These are phyloP conservation scores for Drosophila anomalipes DNA, from an alignment of 2,888 invertebrate species.

Conservation along the genomic window DNA sequence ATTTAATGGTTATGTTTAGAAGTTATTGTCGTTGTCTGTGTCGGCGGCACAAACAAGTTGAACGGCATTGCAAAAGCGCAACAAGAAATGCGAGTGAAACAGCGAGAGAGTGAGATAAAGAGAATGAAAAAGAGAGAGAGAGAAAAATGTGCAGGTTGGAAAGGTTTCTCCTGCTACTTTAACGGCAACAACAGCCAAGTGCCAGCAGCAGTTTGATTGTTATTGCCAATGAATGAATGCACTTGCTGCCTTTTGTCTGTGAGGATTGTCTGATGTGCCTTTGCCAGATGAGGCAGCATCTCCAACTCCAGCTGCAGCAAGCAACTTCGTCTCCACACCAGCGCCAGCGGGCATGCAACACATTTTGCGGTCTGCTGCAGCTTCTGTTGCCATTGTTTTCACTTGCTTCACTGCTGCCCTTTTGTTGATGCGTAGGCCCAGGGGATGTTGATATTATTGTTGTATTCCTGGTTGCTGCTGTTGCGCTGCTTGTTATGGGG, in stretches of 20 bases:
- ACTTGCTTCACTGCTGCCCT: conserved; percentile 52
- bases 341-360: conserved; percentile 69
- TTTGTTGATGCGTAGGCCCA: conserved; percentile 63
- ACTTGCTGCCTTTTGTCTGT: conserved; percentile 71
- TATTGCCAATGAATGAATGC: conserved; percentile 81
- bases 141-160: conserved; percentile 4
- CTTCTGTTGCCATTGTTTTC: conserved; percentile 67
- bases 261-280: conserved; percentile 48
- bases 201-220: conserved; percentile 78
- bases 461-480: conserved; percentile 41
- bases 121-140: not conserved
- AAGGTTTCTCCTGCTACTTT: conserved; percentile 1
- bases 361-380: conserved; percentile 75
- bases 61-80: conserved; percentile 72
- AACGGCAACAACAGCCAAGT: conserved; percentile 45
- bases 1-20: conserved; percentile 47
- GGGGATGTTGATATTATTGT: conserved; percentile 63
- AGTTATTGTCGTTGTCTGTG: conserved; percentile 29
- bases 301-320: conserved; percentile 22
- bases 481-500: conserved; percentile 27
- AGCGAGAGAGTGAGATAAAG: conserved; percentile 1
- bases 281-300: conserved; percentile 29
- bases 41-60: conserved; percentile 64
- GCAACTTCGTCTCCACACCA: conserved; percentile 24
- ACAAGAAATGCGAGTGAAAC: conserved; percentile 48